phyloP scores from a whole-genome alignment of 2,113 vertebrate genomes.

The Telmatochromis sp. region DNA sequence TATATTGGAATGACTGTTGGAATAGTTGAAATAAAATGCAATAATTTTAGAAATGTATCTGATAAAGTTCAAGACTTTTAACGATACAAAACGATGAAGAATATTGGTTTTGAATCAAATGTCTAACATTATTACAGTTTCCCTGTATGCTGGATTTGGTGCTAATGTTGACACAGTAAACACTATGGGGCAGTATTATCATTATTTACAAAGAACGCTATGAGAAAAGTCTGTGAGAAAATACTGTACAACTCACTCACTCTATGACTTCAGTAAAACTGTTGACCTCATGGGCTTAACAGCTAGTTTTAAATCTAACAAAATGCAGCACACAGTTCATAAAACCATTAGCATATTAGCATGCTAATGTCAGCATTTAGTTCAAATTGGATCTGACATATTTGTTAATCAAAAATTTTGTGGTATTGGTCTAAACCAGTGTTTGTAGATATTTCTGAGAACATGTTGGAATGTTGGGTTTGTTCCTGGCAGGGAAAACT shows the following conservation, averaged over 20 bases:
- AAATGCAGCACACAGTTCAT: background rate
- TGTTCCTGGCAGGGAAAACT: background rate
- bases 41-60: background rate
- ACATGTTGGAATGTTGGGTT: background rate
- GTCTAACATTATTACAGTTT: background rate
- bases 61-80: background rate
- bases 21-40: background rate
- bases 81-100: background rate
- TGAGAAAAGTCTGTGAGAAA: background rate
- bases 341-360: background rate
- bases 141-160: background rate
- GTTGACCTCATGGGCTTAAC: background rate
- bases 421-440: accelerated
- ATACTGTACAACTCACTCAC: background rate
- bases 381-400: background rate
- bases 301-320: background rate
- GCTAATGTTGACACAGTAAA: background rate
- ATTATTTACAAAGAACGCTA: background rate
- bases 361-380: background rate
- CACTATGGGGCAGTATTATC: background rate
- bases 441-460: background rate
- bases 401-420: background rate
- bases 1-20: background rate
- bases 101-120: background rate
- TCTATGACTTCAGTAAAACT: background rate